Base-by-base conservation (phyloP, 1,140 invertebrate genomes). In the Triops cancriformis region DNA sequence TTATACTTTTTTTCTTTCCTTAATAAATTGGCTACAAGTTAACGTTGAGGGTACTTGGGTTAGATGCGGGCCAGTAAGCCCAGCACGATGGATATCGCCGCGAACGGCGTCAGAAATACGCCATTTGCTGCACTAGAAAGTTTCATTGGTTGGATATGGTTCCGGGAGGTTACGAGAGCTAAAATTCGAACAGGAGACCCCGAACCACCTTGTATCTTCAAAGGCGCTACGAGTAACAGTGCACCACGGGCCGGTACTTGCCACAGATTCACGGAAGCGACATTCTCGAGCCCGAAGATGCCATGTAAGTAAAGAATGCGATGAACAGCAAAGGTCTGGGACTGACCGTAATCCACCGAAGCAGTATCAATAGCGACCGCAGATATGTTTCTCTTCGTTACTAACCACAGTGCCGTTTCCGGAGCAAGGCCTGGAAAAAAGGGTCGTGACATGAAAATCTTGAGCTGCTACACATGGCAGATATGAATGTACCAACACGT, bases 351-450 rank as follows among this genome's bases (percentile, higher is more conserved):
- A 77, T 77, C 76, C n/a, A 77, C 72, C 5, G 76, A 77, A 1
- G 76, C 76, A n/a, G 76, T 77, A 77, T 77, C 76, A 64, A 77
- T 77, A 26, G 43, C 76, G 31, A 77, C 45, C 45, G 37, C 76
- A 26, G 45, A 77, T 31, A 77, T 73, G 0, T 64, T 23, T 31
- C 76, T 43, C 11, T 77, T 28, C 31, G 45, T 28, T 23, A 64
- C 76, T 14, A 77, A 42, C 76, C 76, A 77, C 51, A 64, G 5
- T 0, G 76, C 51, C 28, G 76, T 64, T 26, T 72, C 28, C 37
- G 76, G 76, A 64, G 51, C 43, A 18, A 77, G 76, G 11, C 76
- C 76, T 77, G 10, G 28, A 74, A 74, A 64, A 64, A 18, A 64
- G 23, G 23, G 18, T 64, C 31, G 31, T 37, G 31, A 37, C 31